Base-by-base conservation (phyloP, 2,888 invertebrate genomes). In the Drosophila rubida region DNA sequence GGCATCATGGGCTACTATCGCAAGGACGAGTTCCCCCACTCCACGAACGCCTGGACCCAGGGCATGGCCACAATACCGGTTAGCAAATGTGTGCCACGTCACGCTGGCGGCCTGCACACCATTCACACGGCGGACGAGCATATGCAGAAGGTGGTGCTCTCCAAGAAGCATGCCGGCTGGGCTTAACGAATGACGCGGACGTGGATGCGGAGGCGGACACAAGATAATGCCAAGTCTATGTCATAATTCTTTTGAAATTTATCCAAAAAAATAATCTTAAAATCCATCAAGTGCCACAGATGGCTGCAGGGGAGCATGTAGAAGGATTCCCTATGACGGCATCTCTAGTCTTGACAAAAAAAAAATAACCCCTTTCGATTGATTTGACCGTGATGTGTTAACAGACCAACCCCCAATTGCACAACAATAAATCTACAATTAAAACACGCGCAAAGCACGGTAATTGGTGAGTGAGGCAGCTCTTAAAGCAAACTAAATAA, bases 41-140 rank as follows among this genome's bases (percentile, higher is more conserved):
- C 80, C 0, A 63, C 83, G 2, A 81, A 71, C 23, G 87, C 90
- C 22, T 90, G 90, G 90, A 57, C 75, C 2, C 69, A 78, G 4
- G 77, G 71, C 3, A 19, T 70, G 0, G 57, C 50, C n/a, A 61
- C 67, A 7, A 55, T 75, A 11, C 66, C 72, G 0, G 67, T 84
- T 54, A 80, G 78, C 6, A 76, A 82, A n/a, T 85, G 88, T 45
- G 81, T 88, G 2, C 92, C 89, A 50, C 95, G 96, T 0, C 96
- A 96, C 90, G 96, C 95, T 75, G 96, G 96, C 23, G 96, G 96
- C 1, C 94, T 95, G 62, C 96, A 96, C 90, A 96, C 96, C 0
- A 92, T 93, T 9, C 95, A 95, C 14, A 95, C 95, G 0, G 94
- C 95, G 0, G 94, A 94, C 65, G 96, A 96, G 87, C 93, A 95